Conservation (phyloP, 2,113 vertebrate genomes). For the Passerina amoena region DNA sequence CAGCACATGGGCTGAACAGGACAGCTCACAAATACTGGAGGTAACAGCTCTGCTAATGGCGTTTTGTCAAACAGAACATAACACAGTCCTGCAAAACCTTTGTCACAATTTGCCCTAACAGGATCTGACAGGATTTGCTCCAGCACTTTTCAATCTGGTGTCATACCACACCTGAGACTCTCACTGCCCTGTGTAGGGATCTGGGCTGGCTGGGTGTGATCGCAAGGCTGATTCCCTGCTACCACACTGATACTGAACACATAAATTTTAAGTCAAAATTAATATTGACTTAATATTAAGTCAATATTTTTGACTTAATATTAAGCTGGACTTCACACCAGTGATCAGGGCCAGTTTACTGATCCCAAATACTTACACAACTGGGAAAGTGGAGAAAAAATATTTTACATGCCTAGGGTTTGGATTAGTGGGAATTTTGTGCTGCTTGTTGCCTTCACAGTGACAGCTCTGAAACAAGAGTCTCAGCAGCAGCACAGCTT, state of each 20-base stretch:
- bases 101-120: neutral
- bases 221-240: neutral
- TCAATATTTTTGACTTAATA: too few species aligned
- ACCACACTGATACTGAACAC: neutral
- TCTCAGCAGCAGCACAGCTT: neutral
- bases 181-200: neutral
- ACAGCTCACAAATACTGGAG: neutral
- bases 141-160: neutral
- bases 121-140: neutral
- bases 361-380: neutral
- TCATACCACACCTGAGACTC: fast-evolving
- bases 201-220: too few species aligned
- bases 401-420: neutral
- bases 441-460: neutral
- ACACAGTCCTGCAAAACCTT: neutral
- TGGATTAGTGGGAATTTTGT: neutral
- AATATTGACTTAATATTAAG: neutral
- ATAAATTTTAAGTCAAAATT: too few species aligned
- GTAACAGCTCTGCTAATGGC: neutral
- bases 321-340: neutral
- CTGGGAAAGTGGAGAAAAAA: neutral
- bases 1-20: neutral
- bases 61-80: neutral
- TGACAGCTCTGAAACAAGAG: neutral
- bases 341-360: neutral